A percentile compares a stretch with the other conserved stretches of the same genome.
Conservation (phyloP, 2,113 vertebrate genomes). For the Apteryx mantelli region DNA sequence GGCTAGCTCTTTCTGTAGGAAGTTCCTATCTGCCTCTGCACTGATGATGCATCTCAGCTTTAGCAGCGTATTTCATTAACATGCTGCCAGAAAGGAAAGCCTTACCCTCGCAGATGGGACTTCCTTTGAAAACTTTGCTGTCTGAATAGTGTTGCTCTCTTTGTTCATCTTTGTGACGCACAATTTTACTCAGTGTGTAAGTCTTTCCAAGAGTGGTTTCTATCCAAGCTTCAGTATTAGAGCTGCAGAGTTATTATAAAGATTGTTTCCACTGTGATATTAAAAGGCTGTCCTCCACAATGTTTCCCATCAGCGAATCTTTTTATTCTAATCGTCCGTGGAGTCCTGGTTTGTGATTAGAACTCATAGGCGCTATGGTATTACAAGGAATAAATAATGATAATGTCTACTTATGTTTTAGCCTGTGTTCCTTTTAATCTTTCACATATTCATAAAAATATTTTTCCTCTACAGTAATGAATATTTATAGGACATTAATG, state of each 20-base stretch:
- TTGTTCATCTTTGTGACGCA: background rate
- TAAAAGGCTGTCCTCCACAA: background rate
- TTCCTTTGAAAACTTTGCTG: background rate
- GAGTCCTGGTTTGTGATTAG: background rate
- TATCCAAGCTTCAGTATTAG: background rate
- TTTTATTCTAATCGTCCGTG: background rate
- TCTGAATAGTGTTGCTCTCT: background rate
- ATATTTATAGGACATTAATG: background rate
- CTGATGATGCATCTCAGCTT: background rate
- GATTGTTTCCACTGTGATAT: background rate
- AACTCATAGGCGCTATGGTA: background rate
- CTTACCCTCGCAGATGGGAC: background rate
- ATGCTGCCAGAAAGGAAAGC: background rate
- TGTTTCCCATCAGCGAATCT: background rate
- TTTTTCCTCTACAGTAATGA: background rate
- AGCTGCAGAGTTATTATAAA: background rate
- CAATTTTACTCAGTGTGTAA: background rate
- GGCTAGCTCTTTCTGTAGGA: background rate
- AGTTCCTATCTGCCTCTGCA: background rate
- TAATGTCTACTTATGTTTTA: background rate
- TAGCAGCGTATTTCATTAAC: background rate
- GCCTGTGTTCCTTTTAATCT: background rate
- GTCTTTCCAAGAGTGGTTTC: background rate
- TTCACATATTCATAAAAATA: background rate
- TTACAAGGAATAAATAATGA: background rate